These are phyloP conservation scores for Lagorchestes hirsutus DNA, from an alignment of 2,797 vertebrate genomes.

Conservation along the genomic window DNA sequence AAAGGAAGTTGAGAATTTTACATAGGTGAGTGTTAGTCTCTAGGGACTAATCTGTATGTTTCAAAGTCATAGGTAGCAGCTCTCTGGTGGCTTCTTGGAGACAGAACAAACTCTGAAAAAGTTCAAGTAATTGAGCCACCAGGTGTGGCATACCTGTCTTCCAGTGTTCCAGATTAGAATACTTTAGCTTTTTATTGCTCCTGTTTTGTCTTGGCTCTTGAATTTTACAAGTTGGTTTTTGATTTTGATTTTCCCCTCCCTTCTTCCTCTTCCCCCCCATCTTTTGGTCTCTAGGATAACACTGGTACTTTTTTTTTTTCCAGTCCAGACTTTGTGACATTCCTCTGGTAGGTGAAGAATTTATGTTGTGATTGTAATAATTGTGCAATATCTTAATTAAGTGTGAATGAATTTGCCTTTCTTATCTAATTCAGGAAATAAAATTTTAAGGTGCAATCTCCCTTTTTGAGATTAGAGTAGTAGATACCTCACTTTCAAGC, in stretches of 20 bases:
- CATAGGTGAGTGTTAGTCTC: background rate
- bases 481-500: constrained; percentile 1
- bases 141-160: background rate
- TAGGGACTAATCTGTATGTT: background rate
- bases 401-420: constrained; percentile 71
- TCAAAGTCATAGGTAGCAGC: background rate
- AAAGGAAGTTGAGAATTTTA: background rate
- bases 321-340: constrained; percentile 74
- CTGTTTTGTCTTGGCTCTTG: constrained; percentile 24
- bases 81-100: constrained; percentile 18
- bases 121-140: constrained; percentile 46
- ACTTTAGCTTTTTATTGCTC: background rate
- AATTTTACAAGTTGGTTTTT: constrained; percentile 56
- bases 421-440: constrained; percentile 68
- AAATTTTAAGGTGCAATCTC: constrained; percentile 76
- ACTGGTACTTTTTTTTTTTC: constrained; percentile 76
- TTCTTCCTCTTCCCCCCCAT: constrained; percentile 10
- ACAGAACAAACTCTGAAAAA: background rate
- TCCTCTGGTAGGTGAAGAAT: constrained; percentile 76
- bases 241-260: constrained; percentile 49
- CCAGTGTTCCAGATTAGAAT: constrained; percentile 19
- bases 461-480: constrained; percentile 30
- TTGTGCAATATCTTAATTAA: constrained; percentile 81
- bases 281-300: constrained; percentile 62
- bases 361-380: constrained; percentile 79